Evolutionary conservation across 2,113 vertebrate species (phyloP).

Genomic region (Poecilia latipinna): DNA sequence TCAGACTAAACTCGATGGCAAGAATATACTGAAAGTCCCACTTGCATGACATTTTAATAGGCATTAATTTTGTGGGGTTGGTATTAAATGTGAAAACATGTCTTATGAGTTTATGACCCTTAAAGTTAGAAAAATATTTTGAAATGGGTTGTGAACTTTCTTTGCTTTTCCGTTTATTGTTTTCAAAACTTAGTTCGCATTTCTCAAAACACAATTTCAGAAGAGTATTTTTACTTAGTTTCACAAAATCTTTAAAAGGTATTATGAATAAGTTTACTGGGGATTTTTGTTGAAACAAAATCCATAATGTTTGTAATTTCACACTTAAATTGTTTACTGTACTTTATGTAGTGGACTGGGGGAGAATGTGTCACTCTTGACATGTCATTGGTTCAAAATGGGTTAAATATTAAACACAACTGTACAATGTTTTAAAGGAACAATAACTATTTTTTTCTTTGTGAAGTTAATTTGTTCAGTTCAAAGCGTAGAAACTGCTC

Average conservation of each 20-base stretch:
- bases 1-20: slow-evolving; percentile 11
- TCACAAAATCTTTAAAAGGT: not conserved
- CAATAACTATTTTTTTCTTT: not conserved
- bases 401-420: not conserved
- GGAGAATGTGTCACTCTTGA: not conserved
- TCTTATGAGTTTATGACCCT: slow-evolving; percentile 1
- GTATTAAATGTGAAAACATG: slow-evolving; percentile 42
- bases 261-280: not conserved
- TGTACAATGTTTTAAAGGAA: not conserved
- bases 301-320: not conserved
- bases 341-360: not conserved
- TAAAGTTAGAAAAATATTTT: not conserved
- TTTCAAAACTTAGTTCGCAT: slow-evolving; percentile 2
- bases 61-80: slow-evolving; percentile 51
- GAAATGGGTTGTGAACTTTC: not conserved
- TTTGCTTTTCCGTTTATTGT: not conserved
- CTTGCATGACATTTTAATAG: slow-evolving; percentile 51
- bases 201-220: not conserved
- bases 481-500: not conserved
- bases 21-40: slow-evolving; percentile 14
- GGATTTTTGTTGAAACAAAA: not conserved
- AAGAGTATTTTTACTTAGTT: not conserved
- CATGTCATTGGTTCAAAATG: not conserved
- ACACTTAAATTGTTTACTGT: not conserved
- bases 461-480: not conserved